phyloP scores from a whole-genome alignment of 2,888 invertebrate species.

The Drosophila longiperda region DNA sequence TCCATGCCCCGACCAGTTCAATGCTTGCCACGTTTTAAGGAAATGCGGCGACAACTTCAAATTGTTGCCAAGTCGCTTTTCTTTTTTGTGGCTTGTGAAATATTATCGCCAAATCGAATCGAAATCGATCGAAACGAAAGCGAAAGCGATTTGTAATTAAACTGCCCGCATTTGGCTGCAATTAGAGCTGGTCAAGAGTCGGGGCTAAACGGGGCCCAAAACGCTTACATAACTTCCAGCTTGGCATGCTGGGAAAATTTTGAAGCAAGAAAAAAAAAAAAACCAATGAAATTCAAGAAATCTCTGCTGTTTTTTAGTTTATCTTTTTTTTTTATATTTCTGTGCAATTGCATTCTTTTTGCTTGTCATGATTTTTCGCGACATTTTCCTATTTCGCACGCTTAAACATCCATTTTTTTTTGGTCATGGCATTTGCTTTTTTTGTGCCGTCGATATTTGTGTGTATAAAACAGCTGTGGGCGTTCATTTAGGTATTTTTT shows the following conservation, averaged over 20 bases:
- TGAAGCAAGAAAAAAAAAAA: conserved; percentile 24
- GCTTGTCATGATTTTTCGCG: conserved; percentile 45
- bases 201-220: conserved; percentile 20
- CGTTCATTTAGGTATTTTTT: conserved; percentile 32
- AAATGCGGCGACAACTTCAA: conserved; percentile 59
- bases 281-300: neutral
- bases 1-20: conserved; percentile 58
- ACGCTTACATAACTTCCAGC: conserved; percentile 46
- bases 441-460: conserved; percentile 18
- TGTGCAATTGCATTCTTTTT: conserved; percentile 31
- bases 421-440: conserved; percentile 16
- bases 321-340: conserved; percentile 1
- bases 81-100: conserved; percentile 28
- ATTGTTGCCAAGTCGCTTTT: conserved; percentile 46
- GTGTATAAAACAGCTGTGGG: conserved; percentile 36
- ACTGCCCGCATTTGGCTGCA: conserved; percentile 62
- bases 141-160: conserved; percentile 68
- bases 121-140: conserved; percentile 50
- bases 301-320: conserved; percentile 9
- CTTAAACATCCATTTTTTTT: conserved; percentile 30
- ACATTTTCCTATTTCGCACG: conserved; percentile 54
- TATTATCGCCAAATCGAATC: conserved; percentile 69
- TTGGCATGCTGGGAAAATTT: conserved; percentile 19
- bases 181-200: conserved; percentile 50
- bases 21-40: conserved; percentile 65